A percentile compares a stretch with the other conserved stretches of the same genome.
phyloP scores from a whole-genome alignment of 2,888 invertebrate genomes.

The Latrodectus hesperus region DNA sequence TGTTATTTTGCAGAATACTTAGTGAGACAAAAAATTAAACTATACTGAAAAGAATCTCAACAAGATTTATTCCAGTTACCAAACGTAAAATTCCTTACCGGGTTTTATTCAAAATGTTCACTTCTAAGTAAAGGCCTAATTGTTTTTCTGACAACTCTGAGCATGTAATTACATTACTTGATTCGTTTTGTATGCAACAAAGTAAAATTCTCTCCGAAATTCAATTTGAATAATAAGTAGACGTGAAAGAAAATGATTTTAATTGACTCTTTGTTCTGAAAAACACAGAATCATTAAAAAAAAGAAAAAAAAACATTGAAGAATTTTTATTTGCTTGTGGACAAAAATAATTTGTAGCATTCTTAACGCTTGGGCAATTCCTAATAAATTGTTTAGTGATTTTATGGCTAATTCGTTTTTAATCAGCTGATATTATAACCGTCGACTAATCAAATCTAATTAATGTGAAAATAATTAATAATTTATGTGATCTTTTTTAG shows the following conservation, averaged over 20 bases:
- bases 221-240: conserved; percentile 66
- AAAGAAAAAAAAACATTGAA: too few species aligned
- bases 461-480: too few species aligned
- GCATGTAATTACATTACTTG: conserved; percentile 52
- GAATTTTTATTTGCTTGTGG: too few species aligned
- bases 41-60: neutral
- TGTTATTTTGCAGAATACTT: neutral
- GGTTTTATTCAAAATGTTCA: conserved; percentile 32
- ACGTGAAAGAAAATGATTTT: conserved; percentile 4
- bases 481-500: too few species aligned
- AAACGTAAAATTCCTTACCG: conserved; percentile 33
- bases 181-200: conserved; percentile 52
- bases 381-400: too few species aligned
- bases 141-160: conserved; percentile 51
- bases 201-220: conserved; percentile 19
- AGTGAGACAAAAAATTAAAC: too few species aligned
- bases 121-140: conserved; percentile 33
- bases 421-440: too few species aligned
- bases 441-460: too few species aligned
- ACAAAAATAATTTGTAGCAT: too few species aligned
- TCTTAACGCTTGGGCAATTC: too few species aligned
- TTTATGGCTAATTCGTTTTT: too few species aligned
- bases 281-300: too few species aligned
- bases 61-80: conserved; percentile 1
- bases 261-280: conserved; percentile 45